phyloP scores from a whole-genome alignment of 2,888 invertebrate species.

The Rhingia rostrata region DNA sequence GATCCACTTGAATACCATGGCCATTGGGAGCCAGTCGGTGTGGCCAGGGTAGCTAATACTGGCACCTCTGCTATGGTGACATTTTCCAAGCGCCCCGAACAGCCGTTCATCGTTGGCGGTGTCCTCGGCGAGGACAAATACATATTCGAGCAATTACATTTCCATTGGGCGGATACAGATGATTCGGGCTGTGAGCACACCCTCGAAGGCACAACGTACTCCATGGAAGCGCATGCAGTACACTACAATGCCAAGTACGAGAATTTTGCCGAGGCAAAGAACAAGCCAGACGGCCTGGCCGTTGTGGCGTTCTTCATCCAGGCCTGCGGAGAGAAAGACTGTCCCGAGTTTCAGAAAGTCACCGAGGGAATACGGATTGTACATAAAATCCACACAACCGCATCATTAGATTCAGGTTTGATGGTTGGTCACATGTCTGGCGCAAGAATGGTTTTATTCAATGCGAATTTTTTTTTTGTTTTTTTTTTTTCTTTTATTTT shows the following conservation, averaged over 20 bases:
- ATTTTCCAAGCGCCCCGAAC: conserved; percentile 84
- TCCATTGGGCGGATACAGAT: conserved; percentile 91
- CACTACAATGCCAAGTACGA: conserved; percentile 89
- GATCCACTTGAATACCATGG: conserved; percentile 83
- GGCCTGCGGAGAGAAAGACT: conserved; percentile 85
- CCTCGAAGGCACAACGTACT: conserved; percentile 88
- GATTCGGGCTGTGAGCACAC: conserved; percentile 91
- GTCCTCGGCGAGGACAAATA: conserved; percentile 87
- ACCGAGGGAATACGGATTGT: conserved; percentile 84
- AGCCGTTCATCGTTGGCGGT: conserved; percentile 86
- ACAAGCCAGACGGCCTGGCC: conserved; percentile 88
- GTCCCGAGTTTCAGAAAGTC: conserved; percentile 85
- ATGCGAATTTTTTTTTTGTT: conserved; percentile 58
- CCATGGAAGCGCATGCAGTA: conserved; percentile 91
- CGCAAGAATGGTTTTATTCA: conserved; percentile 65
- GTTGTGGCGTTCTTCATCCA: conserved; percentile 88
- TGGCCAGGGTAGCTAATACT: conserved; percentile 82
- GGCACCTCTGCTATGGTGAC: conserved; percentile 85
- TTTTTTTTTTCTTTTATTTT: conserved; percentile 32
- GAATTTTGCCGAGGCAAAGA: conserved; percentile 86
- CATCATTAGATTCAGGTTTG: conserved; percentile 82
- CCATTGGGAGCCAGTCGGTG: conserved; percentile 83
- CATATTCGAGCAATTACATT: conserved; percentile 90
- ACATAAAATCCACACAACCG: conserved; percentile 81
- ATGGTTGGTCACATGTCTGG: conserved; percentile 72